Conservation (phyloP, 2,888 invertebrate genomes). For the Agriopis leucophaearia region DNA sequence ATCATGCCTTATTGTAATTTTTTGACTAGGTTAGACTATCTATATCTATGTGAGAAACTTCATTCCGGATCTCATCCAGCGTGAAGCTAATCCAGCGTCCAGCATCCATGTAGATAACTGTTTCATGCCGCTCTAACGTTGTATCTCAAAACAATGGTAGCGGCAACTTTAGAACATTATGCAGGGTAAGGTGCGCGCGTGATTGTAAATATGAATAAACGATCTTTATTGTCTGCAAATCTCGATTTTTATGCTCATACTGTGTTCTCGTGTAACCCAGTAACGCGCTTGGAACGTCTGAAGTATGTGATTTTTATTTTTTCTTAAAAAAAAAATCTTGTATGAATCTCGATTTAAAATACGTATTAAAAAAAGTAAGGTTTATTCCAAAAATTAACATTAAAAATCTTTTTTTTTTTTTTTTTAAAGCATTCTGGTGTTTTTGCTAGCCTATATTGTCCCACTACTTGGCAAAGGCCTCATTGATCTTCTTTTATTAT, state of each 20-base stretch:
- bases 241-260: slow-evolving; percentile 32
- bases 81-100: slow-evolving; percentile 1
- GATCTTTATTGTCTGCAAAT: slow-evolving; percentile 41
- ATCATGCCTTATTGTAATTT: too few relatives aligned
- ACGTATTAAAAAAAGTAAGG: too few relatives aligned
- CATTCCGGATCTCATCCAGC: slow-evolving; percentile 15
- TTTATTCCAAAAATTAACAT: too few relatives aligned
- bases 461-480: too few relatives aligned
- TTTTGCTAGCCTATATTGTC: too few relatives aligned
- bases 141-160: slow-evolving; percentile 45
- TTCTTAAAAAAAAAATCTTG: background rate
- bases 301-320: background rate
- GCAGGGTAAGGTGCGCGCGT: slow-evolving; percentile 42
- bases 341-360: too few relatives aligned
- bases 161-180: slow-evolving; percentile 44
- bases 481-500: too few relatives aligned
- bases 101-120: slow-evolving; percentile 20
- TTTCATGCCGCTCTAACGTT: slow-evolving; percentile 34
- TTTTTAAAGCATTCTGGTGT: too few relatives aligned
- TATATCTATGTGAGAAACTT: too few relatives aligned
- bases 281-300: slow-evolving; percentile 4
- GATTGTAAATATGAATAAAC: slow-evolving; percentile 49
- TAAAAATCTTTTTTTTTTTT: too few relatives aligned
- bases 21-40: too few relatives aligned
- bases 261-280: slow-evolving; percentile 30